Evolutionary conservation across 1,140 invertebrate genomes (phyloP).

Genomic region (Littorina saxatilis): DNA sequence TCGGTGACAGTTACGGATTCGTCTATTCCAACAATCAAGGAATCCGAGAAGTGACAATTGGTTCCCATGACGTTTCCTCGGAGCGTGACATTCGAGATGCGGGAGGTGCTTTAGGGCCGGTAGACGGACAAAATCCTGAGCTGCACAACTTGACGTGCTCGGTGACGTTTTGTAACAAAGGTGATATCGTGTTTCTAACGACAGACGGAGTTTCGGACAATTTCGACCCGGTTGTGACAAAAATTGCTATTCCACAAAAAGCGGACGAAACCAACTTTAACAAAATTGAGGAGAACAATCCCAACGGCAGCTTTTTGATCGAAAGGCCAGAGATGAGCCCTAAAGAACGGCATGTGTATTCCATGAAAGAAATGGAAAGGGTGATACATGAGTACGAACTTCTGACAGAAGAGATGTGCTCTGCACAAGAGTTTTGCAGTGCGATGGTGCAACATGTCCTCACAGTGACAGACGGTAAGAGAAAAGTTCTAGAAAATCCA

Average conservation of each 20-base stretch:
- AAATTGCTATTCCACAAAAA: constrained; percentile 85
- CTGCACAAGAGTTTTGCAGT: constrained; percentile 75
- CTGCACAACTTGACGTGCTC: constrained; percentile 93
- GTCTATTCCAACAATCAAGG: constrained; percentile 88
- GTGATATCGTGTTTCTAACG: constrained; percentile 92
- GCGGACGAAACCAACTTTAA: constrained; percentile 60
- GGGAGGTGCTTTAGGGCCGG: constrained; percentile 88
- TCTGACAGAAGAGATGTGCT: constrained; percentile 69
- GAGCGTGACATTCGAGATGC: constrained; percentile 95
- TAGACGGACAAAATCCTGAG: constrained; percentile 92
- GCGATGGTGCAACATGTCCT: constrained; percentile 74
- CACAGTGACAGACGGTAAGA: constrained; percentile 71
- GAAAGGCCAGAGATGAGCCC: constrained; percentile 74
- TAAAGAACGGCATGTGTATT: constrained; percentile 73
- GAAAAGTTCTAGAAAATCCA: constrained; percentile 74
- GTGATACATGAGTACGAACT: constrained; percentile 74
- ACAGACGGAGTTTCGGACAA: constrained; percentile 96
- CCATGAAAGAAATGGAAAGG: constrained; percentile 76
- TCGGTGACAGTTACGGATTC: constrained; percentile 93
- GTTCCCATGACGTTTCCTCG: constrained; percentile 91
- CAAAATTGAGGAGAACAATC: constrained; percentile 40
- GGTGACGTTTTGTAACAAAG: constrained; percentile 88
- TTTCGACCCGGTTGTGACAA: constrained; percentile 95
- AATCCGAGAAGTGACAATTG: constrained; percentile 82
- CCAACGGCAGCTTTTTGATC: constrained; percentile 46